A percentile compares a stretch with the other conserved stretches of the same genome.
Evolutionary conservation across 2,888 invertebrate species (phyloP).

Genomic region (Pseudococcus viburni): DNA sequence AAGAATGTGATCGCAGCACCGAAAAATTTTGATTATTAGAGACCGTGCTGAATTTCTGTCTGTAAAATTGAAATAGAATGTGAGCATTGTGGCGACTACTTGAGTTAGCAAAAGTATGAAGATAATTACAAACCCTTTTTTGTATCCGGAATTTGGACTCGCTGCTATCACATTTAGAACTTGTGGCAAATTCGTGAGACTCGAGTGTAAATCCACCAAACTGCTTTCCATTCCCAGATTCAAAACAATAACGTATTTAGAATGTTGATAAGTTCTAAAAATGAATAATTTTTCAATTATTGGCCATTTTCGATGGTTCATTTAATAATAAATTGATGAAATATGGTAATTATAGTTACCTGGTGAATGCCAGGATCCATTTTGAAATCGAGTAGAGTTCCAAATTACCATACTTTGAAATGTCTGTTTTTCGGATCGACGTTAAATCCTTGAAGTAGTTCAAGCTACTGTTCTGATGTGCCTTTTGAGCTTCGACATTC

Average conservation of each 20-base stretch:
- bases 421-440: constrained; percentile 71
- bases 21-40: neutral
- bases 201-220: neutral
- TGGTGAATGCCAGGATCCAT: constrained; percentile 42
- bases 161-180: neutral
- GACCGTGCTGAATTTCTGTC: neutral
- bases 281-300: neutral
- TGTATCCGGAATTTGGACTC: neutral
- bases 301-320: neutral
- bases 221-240: constrained; percentile 11
- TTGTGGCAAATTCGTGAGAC: neutral
- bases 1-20: neutral
- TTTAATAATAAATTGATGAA: neutral
- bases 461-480: constrained; percentile 65
- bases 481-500: constrained; percentile 67
- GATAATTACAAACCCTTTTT: too few relatives aligned
- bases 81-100: neutral
- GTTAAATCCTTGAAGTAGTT: constrained; percentile 68
- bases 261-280: neutral
- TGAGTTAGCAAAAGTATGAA: too few relatives aligned
- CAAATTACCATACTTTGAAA: constrained; percentile 70
- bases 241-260: neutral
- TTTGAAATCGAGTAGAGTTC: neutral
- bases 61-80: neutral
- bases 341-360: neutral